phyloP scores from a whole-genome alignment of 2,113 vertebrate species.

The Mungos mungo region DNA sequence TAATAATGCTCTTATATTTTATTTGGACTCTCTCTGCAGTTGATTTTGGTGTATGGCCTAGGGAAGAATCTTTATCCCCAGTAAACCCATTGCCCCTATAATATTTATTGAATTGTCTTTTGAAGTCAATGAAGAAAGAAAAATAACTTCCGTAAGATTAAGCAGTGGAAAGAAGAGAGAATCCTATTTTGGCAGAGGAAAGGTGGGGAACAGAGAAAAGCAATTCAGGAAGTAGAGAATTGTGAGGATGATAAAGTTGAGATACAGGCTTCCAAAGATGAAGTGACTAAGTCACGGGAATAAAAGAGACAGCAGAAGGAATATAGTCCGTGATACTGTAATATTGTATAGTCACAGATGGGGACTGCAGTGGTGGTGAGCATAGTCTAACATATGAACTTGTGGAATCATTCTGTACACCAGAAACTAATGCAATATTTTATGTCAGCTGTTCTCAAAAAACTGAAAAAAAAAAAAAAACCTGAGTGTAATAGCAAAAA shows the following conservation, averaged over 20 bases:
- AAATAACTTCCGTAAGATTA: not conserved
- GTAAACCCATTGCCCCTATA: not conserved
- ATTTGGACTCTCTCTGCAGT: not conserved
- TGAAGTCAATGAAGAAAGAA: slow-evolving; percentile 31
- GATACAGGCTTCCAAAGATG: not conserved
- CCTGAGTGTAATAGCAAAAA: too few relatives aligned
- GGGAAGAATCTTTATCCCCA: not conserved
- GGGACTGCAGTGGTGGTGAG: not conserved
- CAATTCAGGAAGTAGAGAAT: not conserved
- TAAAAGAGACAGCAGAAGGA: not conserved
- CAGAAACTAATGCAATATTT: not conserved
- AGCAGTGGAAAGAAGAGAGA: not conserved
- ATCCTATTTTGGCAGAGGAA: not conserved
- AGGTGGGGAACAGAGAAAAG: not conserved
- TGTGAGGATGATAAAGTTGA: not conserved
- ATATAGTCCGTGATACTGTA: not conserved
- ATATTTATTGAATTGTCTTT: not conserved
- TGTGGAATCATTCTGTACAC: not conserved
- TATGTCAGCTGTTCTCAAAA: not conserved
- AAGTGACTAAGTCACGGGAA: not conserved
- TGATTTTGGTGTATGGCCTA: not conserved
- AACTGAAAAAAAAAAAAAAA: not conserved
- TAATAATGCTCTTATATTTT: not conserved
- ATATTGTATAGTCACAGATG: not conserved
- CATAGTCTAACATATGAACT: not conserved